Base-by-base conservation (phyloP, 2,797 vertebrate species). In the Phyllotis vaccarum region DNA sequence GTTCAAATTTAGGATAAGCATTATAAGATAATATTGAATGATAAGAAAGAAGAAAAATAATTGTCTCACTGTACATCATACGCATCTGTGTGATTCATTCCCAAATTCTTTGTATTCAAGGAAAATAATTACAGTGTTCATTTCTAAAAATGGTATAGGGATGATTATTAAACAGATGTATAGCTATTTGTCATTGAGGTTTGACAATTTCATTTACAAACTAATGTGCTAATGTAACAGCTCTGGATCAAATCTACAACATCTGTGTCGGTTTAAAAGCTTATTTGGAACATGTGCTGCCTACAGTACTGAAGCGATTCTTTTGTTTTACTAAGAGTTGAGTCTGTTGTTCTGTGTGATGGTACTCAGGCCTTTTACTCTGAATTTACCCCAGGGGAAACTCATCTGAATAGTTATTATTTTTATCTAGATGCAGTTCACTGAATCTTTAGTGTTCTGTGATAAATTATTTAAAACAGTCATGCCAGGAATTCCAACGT, bases 81-180 rank as follows among this genome's bases (percentile, higher is more conserved):
- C 86, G 90, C 93, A 97, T 97, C 92, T 97, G 87, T 86, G 60
- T 87, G 82, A 92, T 95, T 94, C 92, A 74, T 80, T 94, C 90
- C 90, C 64, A 96, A 96, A 97, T 96, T 95, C 90, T 95, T 97
- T 91, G 19, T 96, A 95, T 95, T 95, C 95, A 96, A 60, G 70
- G 68, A 96, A 97, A 95, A 96, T 96, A 97, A 97, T 97, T 97
- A 95, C 40, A 97, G 83, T 95, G 86, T 64, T 97, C 52, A 58
- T 22, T 95, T 91, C 96, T 97, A 98, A 97, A 97, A 97, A 94
- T 92, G 88, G 92, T 80, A 72, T 58, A 86, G 70, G 74, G 62
- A 79, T 95, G 74, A 96, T 97, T 96, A 97, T 95, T 97, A 98
- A 96, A 89, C 96, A 97, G 95, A 97, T 98, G 94, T 91, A 95